Percentiles rank a stretch among this genome's conserved stretches.
Evolutionary conservation across 1,140 invertebrate species (phyloP).

Genomic region (Grapholita molesta): DNA sequence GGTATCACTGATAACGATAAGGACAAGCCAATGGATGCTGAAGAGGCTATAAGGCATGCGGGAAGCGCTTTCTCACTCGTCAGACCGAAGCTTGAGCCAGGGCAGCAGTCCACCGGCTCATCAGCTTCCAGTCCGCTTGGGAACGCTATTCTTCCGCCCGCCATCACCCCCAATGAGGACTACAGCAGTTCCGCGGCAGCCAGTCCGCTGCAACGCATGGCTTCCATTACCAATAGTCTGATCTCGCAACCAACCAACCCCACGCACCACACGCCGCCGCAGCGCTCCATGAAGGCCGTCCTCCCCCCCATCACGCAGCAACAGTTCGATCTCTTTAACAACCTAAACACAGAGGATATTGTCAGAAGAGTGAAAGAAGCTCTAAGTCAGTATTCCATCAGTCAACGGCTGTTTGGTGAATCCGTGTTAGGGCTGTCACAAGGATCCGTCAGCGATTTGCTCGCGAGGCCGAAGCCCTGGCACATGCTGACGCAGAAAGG

Average conservation of each 20-base stretch:
- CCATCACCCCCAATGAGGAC: conserved; percentile 87
- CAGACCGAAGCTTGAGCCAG: conserved; percentile 87
- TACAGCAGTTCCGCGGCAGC: conserved; percentile 88
- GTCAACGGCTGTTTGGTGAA: conserved; percentile 98
- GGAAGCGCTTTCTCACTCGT: conserved; percentile 92
- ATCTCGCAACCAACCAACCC: conserved; percentile 94
- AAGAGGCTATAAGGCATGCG: conserved; percentile 87
- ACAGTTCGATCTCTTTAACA: conserved; percentile 99
- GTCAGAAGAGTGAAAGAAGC: conserved; percentile 99
- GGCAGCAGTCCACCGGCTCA: conserved; percentile 82
- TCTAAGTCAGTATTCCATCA: conserved; percentile 98
- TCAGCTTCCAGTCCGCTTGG: conserved; percentile 87
- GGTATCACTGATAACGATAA: conserved; percentile 83
- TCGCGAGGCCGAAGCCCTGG: conserved; percentile 97
- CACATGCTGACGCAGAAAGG: conserved; percentile 98
- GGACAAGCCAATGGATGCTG: conserved; percentile 79
- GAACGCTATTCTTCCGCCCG: conserved; percentile 89
- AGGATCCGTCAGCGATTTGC: conserved; percentile 95
- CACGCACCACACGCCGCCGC: conserved; percentile 87
- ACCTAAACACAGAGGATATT: conserved; percentile 98
- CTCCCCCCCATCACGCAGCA: conserved; percentile 99
- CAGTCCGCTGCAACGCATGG: conserved; percentile 97
- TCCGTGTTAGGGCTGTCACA: conserved; percentile 97
- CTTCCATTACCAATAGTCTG: conserved; percentile 97
- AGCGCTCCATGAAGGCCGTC: conserved; percentile 95